phyloP scores from a whole-genome alignment of 2,888 invertebrate genomes.

The Tetanocera ferruginea region DNA sequence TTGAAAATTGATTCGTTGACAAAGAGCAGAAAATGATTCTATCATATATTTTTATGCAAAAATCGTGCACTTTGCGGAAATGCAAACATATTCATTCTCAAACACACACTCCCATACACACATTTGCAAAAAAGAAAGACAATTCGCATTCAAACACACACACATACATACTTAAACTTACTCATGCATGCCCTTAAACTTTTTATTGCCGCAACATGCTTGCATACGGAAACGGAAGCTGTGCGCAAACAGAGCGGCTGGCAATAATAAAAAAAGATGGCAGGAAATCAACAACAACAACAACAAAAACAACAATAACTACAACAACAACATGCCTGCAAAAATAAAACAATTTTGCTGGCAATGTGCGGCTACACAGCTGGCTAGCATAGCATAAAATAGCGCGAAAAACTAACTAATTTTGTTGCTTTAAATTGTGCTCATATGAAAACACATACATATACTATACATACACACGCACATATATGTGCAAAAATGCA shows the following conservation, averaged over 20 bases:
- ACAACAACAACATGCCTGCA: background rate
- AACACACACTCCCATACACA: background rate
- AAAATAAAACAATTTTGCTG: no score
- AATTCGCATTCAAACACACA: background rate
- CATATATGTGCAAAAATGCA: background rate
- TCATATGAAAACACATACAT: background rate
- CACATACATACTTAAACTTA: background rate
- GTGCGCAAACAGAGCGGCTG: background rate
- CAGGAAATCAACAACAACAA: background rate
- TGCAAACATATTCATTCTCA: conserved; percentile 58
- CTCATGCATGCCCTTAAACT: no score
- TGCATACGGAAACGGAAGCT: background rate
- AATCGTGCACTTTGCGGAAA: no score
- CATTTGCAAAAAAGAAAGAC: background rate
- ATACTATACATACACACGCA: background rate
- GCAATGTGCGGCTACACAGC: no score
- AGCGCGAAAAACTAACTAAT: no score
- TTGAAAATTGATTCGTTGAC: no score
- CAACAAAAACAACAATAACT: background rate
- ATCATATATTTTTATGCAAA: no score
- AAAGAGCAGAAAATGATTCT: no score
- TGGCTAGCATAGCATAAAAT: no score
- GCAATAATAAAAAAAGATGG: background rate
- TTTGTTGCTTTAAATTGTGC: background rate
- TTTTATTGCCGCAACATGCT: no score